Percentiles rank a stretch among this genome's conserved stretches.
Conservation (phyloP, 2,888 invertebrate species). For the Meandrusa payeni region DNA sequence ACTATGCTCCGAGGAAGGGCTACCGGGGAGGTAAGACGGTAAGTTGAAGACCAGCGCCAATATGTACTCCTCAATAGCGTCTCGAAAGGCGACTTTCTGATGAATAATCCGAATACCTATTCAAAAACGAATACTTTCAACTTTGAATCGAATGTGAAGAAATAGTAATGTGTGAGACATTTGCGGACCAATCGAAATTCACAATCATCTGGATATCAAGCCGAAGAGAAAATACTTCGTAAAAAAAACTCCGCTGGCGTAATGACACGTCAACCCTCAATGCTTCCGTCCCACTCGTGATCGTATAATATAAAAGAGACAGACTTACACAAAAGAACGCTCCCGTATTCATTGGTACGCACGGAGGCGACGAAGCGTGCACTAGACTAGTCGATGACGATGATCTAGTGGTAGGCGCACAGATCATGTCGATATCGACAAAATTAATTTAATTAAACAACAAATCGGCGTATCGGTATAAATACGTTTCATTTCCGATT, state of each 20-base stretch:
- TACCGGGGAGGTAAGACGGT: too few species aligned
- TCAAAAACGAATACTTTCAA: not conserved
- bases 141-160: not conserved
- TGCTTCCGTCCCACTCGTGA: slow-evolving; percentile 38
- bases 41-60: too few species aligned
- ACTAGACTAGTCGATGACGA: slow-evolving; percentile 74
- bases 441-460: too few species aligned
- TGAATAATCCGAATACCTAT: too few species aligned
- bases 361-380: slow-evolving; percentile 67
- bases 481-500: too few species aligned
- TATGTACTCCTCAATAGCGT: too few species aligned
- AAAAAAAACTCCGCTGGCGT: slow-evolving; percentile 18
- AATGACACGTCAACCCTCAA: slow-evolving; percentile 23
- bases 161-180: not conserved
- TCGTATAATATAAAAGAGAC: slow-evolving; percentile 38
- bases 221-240: slow-evolving; percentile 23
- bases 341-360: slow-evolving; percentile 64
- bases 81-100: too few species aligned
- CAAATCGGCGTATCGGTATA: too few species aligned
- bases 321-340: slow-evolving; percentile 56
- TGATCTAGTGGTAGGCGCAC: slow-evolving; percentile 47
- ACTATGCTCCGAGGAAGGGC: too few species aligned
- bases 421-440: slow-evolving; percentile 25
- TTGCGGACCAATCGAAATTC: slow-evolving; percentile 20
- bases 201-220: slow-evolving; percentile 18